Base-by-base conservation (phyloP, 2,888 invertebrate genomes). In the Plemyria rubiginata region DNA sequence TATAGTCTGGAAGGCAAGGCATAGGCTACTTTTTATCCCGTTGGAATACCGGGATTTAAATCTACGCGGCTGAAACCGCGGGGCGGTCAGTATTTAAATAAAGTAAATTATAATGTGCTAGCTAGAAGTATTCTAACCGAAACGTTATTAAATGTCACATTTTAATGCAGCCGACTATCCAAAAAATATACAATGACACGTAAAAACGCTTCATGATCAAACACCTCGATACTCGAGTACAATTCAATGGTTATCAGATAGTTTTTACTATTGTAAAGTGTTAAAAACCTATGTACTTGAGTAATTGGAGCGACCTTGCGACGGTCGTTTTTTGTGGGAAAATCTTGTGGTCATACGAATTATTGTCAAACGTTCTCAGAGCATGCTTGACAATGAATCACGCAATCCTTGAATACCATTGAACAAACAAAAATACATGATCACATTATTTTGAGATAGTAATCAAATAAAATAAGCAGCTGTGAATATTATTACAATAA, bases 221-320 rank as follows among this genome's bases (percentile, higher is more conserved):
- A 38, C 11, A 38, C 11, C 36, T 38, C 11, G 36, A 38, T 11
- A 38, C 2, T 22, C 22, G 22, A 22, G 22, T 16, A 45, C 16
- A 8, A 16, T 4, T 16, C 16, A 11, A 45, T 45, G 45, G 16
- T 16, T 16, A 4, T 16, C 16, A 2, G 16, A 16, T 2, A 16
- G 15, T 45, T 45, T 45, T 43, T 43, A 2, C 2, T 1, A 43
- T 43, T 13, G 16, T 45, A 55, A 62, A 46, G 62, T 64, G 70
- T 61, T 60, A 68, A 70, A 68, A 67, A 61, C 46, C 29, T 15
- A 54, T 59, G 68, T 68, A 64, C 70, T 70, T 70, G 67, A 62
- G 66, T 54, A 70, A 70, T 64, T 63, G 63, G 70, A 67, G 70
- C 70, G 70, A 62, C 70, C 70, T 70, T 59, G 56, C 5, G 22